Conservation (phyloP, 2,888 invertebrate genomes). For the Calameuta filiformis region DNA sequence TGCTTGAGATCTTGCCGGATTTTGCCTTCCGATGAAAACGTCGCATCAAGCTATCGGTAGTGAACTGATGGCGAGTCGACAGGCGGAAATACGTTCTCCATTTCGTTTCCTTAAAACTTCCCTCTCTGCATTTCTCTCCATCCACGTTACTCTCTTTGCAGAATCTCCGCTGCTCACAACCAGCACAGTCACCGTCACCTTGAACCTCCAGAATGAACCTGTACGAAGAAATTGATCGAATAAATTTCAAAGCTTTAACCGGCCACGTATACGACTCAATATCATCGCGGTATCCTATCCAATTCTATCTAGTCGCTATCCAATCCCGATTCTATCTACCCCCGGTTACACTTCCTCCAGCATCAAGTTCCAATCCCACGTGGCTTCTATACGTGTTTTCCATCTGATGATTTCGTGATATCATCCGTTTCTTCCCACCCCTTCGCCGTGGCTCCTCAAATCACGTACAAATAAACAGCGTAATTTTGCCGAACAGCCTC, state of each 20-base stretch:
- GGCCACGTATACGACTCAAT: constrained; percentile 32
- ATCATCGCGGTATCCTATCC: constrained; percentile 38
- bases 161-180: too few relatives aligned
- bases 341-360: constrained; percentile 25
- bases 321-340: constrained; percentile 46
- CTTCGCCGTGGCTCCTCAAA: constrained; percentile 10
- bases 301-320: constrained; percentile 50
- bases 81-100: too few relatives aligned
- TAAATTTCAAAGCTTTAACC: constrained; percentile 43
- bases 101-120: too few relatives aligned
- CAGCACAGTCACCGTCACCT: too few relatives aligned
- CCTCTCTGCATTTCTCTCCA: too few relatives aligned
- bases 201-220: constrained; percentile 18
- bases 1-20: too few relatives aligned
- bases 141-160: too few relatives aligned
- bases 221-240: constrained; percentile 43
- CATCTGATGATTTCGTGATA: not conserved
- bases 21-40: too few relatives aligned
- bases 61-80: too few relatives aligned
- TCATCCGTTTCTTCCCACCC: constrained; percentile 4
- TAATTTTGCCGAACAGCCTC: not conserved
- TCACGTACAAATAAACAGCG: constrained; percentile 4
- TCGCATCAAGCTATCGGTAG: too few relatives aligned
- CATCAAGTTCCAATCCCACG: constrained; percentile 5
- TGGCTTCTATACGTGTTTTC: not conserved